Base-by-base conservation (phyloP, 2,888 invertebrate species). In the Dysmachus trigonus region DNA sequence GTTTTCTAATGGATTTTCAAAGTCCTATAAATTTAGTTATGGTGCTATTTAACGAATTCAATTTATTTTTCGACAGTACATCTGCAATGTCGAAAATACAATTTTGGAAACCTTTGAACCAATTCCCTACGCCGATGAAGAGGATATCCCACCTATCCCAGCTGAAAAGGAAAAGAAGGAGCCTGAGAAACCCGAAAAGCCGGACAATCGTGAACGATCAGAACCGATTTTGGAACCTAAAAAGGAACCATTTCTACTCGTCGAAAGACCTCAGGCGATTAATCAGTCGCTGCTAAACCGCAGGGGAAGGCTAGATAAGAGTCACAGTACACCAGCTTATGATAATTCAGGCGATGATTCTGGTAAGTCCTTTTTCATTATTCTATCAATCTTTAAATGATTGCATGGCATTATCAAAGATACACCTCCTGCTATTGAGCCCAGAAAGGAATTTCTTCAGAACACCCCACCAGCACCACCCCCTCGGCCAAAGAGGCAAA, bases 241-340 rank as follows among this genome's bases (percentile, higher is more conserved):
- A 62, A 33, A 1, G 18, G 81, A 81, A 10, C 8, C 30, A 8
- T 27, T 27, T 77, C 33, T 47, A 1, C 2, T 33, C 1, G 31
- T 10, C 1, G 79, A 85, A 76, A 86, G 30, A 62, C 76, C 30
- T 22, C 38, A 72, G 71, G 53, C 30, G n/a, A 84, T 82, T 13
- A 81, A 85, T 18, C 38, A 51, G 33, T 31, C 91, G 92, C 15
- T 47, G 18, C 6, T 51, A 22, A 85, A 47, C 30, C 85, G 91
- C 10, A 89, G 92, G 38, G 95, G 95, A 0, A 94, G 94, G 88
- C 92, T 96, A 82, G 96, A 97, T 92, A 96, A 97, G 92, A 95
- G 95, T 89, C 95, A 95, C 91, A 96, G 96, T 88, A 96, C 96
- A n/a, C 96, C 96, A 1, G 96, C 96, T 0, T 96, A 96, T 91